Base-by-base conservation (phyloP, 1,140 invertebrate species). In the Leptopilina clavipes region DNA sequence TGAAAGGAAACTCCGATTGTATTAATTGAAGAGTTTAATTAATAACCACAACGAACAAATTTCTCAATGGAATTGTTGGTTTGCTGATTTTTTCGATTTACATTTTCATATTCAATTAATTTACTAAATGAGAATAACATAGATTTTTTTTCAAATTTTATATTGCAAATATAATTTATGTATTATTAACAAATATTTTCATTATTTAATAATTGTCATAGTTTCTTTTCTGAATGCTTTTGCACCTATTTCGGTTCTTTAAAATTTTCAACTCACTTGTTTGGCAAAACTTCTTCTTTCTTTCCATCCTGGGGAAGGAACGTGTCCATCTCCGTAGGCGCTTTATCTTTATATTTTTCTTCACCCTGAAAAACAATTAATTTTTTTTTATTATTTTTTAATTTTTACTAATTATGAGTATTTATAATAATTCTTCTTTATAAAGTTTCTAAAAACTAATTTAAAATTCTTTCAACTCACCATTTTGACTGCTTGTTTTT, bases 241-340 rank as follows among this genome's bases (percentile, higher is more conserved):
- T 1, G 43, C 43, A 44, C n/a, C n/a, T n/a, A n/a, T 44, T 44
- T 31, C 5, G 43, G 12, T 48, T 48, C 12, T 12, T 31, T 65
- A 5, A 25, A 65, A 65, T 59, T 12, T 25, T 31, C 25, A 65
- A 84, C 87, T 87, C 75, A 90, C 89, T 89, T 90, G 19, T 82
- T 79, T 31, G 84, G 76, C 14, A 90, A 72, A 19, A 83, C 83
- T 2, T 86, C 90, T 76, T 92, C 92, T 74, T 89, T 89, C 17
- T 84, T 76, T 37, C 91, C 91, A 83, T 93, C 93, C 81, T 91
- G 89, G 19, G 93, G 93, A 37, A 94, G 85, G 79, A 94, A 94
- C 72, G 93, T 93, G 78, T 94, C 93, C 88, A 94, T 87, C 86
- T 94, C 93, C 2, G 91, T 92, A 7, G 90, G 84, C n/a, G 80